Percentiles rank a stretch among this genome's conserved stretches.
These are phyloP conservation scores for Graphium colonna DNA, from an alignment of 2,888 invertebrate genomes.

Conservation along the genomic window DNA sequence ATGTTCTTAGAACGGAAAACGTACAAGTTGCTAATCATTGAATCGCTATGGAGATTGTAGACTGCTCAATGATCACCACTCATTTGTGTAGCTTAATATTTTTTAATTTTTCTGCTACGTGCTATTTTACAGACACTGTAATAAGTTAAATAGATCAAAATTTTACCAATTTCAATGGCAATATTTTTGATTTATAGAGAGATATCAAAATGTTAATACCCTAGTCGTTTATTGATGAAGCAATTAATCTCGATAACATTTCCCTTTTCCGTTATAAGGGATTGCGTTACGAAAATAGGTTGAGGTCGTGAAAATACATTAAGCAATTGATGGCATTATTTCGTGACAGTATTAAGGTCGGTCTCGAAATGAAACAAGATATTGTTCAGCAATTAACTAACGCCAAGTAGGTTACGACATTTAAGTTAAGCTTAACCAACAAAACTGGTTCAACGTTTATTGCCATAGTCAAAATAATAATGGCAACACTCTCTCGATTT, in stretches of 20 bases:
- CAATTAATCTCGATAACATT: background rate
- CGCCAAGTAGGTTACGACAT: background rate
- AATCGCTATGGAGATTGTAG: background rate
- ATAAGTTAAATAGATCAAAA: too few species aligned
- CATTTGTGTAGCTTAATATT: too few species aligned
- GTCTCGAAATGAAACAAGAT: background rate
- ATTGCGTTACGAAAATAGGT: slow-evolving; percentile 1
- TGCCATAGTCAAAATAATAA: background rate
- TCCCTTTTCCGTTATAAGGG: background rate
- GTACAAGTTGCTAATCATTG: background rate
- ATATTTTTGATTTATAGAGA: too few species aligned
- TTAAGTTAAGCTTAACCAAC: background rate
- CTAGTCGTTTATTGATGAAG: background rate
- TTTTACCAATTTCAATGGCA: too few species aligned
- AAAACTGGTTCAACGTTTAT: background rate
- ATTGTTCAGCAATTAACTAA: background rate
- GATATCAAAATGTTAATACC: background rate
- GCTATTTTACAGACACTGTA: too few species aligned
- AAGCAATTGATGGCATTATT: slow-evolving; percentile 34
- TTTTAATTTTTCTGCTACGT: too few species aligned
- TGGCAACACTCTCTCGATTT: background rate
- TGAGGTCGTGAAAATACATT: background rate
- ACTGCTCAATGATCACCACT: background rate
- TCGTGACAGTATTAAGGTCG: slow-evolving; percentile 33
- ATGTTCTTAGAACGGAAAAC: slow-evolving; percentile 4